Evolutionary conservation across 2,888 invertebrate genomes (phyloP).

Genomic region (Drosophila pseudotalamancana): DNA sequence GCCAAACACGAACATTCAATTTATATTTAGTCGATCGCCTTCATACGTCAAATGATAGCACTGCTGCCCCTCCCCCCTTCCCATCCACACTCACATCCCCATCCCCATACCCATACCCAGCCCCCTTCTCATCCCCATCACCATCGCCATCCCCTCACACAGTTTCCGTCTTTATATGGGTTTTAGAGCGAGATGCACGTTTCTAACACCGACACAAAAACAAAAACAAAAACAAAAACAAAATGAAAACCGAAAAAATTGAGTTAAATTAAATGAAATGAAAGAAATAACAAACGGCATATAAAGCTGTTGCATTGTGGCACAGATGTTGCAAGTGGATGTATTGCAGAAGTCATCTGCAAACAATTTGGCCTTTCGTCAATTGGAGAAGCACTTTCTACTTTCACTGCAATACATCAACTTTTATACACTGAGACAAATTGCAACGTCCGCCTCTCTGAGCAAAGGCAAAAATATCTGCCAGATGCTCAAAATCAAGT

Average conservation of each 20-base stretch:
- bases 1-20: slow-evolving; percentile 72
- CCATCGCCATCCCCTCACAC: neutral
- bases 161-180: slow-evolving; percentile 18
- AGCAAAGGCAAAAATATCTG: slow-evolving; percentile 8
- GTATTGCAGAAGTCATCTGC: slow-evolving; percentile 24
- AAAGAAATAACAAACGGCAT: neutral
- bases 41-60: slow-evolving; percentile 63
- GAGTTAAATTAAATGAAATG: slow-evolving; percentile 6
- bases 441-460: slow-evolving; percentile 37
- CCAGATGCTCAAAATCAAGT: slow-evolving; percentile 14
- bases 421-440: slow-evolving; percentile 21
- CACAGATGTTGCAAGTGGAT: slow-evolving; percentile 3
- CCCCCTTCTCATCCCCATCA: neutral
- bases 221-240: neutral
- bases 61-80: neutral
- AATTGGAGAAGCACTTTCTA: slow-evolving; percentile 60
- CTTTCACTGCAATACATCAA: slow-evolving; percentile 61
- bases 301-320: slow-evolving; percentile 6
- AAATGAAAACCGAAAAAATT: slow-evolving; percentile 9
- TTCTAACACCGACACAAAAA: slow-evolving; percentile 22
- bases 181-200: slow-evolving; percentile 19
- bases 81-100: no score
- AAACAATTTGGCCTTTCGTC: slow-evolving; percentile 39
- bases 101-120: no score
- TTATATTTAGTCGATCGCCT: slow-evolving; percentile 71